phyloP scores from a whole-genome alignment of 2,113 vertebrate genomes.

The Trematocara unimaculatum region DNA sequence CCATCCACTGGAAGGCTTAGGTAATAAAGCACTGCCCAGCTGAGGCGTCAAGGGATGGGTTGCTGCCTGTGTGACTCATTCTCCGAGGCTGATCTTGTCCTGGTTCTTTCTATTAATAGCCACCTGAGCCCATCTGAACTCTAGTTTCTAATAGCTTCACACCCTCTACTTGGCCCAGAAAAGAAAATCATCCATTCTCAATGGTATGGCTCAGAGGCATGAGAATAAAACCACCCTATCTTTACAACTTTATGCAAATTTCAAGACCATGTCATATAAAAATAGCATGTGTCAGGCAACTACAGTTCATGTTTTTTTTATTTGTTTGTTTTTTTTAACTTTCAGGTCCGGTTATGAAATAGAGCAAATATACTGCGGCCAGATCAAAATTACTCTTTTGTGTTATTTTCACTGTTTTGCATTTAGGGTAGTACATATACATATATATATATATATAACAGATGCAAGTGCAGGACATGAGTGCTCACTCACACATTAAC shows the following conservation, averaged over 20 bases:
- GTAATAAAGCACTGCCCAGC: slow-evolving; percentile 49
- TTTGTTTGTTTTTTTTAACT: neutral
- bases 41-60: slow-evolving; percentile 43
- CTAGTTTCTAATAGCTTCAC: slow-evolving; percentile 38
- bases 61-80: slow-evolving; percentile 61
- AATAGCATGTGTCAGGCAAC: neutral
- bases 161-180: slow-evolving; percentile 27
- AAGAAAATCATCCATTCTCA: slow-evolving; percentile 17
- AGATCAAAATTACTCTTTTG: neutral
- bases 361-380: neutral
- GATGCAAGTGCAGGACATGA: neutral
- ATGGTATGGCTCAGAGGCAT: neutral
- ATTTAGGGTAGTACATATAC: neutral
- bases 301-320: neutral
- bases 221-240: neutral
- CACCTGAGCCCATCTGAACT: slow-evolving; percentile 36
- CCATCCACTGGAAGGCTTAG: slow-evolving; percentile 29
- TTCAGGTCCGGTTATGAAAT: neutral
- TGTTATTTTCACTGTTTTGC: neutral
- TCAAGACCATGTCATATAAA: neutral
- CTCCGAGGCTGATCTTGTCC: slow-evolving; percentile 25
- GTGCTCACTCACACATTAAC: neutral
- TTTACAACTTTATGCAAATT: neutral
- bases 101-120: slow-evolving; percentile 65
- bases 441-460: neutral